Conservation (phyloP, 2,113 vertebrate genomes). For the Misgurnus anguillicaudatus region DNA sequence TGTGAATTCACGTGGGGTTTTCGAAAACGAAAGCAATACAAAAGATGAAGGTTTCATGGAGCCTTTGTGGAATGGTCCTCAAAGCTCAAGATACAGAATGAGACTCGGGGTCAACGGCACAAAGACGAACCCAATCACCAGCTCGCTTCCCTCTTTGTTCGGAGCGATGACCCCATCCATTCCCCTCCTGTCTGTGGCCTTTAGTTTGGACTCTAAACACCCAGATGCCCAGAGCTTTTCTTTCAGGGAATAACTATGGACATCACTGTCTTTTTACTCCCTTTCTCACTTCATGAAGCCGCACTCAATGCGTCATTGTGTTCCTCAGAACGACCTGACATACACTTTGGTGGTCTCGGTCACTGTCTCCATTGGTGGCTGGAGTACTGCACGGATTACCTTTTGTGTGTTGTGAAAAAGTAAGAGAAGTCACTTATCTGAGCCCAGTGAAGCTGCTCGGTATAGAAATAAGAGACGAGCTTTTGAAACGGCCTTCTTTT, state of each 20-base stretch:
- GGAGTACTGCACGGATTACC: slow-evolving; percentile 94
- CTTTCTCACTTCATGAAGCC: slow-evolving; percentile 98
- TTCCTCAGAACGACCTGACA: slow-evolving; percentile 83
- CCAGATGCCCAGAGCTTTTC: slow-evolving; percentile 86
- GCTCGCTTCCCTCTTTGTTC: background rate
- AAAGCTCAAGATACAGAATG: background rate
- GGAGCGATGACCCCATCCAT: slow-evolving; percentile 71
- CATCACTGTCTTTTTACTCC: slow-evolving; percentile 84
- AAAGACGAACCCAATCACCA: slow-evolving; percentile 1
- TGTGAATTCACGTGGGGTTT: too few relatives aligned
- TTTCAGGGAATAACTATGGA: slow-evolving; percentile 83
- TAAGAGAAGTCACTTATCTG: slow-evolving; percentile 99
- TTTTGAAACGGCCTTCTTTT: slow-evolving; percentile 81
- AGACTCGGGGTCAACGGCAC: slow-evolving; percentile 6
- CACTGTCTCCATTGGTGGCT: slow-evolving; percentile 89
- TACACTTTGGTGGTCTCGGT: slow-evolving; percentile 90
- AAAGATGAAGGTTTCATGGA: slow-evolving; percentile 61
- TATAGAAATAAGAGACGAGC: slow-evolving; percentile 80
- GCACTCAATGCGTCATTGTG: slow-evolving; percentile 95
- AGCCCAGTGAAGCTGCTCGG: slow-evolving; percentile 91
- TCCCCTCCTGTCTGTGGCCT: slow-evolving; percentile 74
- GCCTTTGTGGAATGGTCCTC: background rate
- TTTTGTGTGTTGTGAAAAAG: slow-evolving; percentile 93
- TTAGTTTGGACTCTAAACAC: slow-evolving; percentile 85
- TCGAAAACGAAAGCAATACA: background rate